Evolutionary conservation across 92 coral and sea anemone genomes (phyloP), one percentile per base, ranked within the genome.

Genomic region (Porites evermanni): DNA sequence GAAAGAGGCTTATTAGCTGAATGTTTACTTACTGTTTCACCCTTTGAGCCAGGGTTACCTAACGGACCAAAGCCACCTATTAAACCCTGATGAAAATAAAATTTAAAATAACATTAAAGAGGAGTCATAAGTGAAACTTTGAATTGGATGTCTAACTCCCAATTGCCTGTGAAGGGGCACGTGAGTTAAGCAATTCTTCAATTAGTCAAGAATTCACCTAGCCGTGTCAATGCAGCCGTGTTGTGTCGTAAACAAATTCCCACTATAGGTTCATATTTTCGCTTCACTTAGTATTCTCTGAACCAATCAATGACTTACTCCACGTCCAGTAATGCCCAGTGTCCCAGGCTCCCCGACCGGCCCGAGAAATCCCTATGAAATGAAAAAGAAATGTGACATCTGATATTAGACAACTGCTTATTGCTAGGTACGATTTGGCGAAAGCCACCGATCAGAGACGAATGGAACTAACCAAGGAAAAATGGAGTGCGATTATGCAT

Each of bases 31-130:
- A 80, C 84, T 54, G 32, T 54, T 80, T 80, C 76, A 54, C 84
- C 84, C 68, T 68, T 68, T 3, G 84, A 21, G 76, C 84, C 84
- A 32, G 29, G 14, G 47, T 80, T 74, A 8, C 84, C 84, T 10
- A 77, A 8, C 4, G 51, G 58, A 9, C 84, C 84, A 1, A 72
- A 47, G 2, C 12, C 38, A 2, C 78, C 86, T 18, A 71, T 23
- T 13, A 61, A 72, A 82, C 86, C 86, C 86, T 82, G 0, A 38
- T 38, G 44, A 47, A 10, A 32, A 72, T 8, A 58, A 77, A 23
- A 56, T 24, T 13, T 0, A 38, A 38, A 20, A 20, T 56, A 56
- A 8, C 17, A 56, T 69, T 19, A 3, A 69, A 69, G 21, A 29
- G 50, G 29, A 69, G 38, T 20, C 17, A 69, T 0, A 14, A 69